A percentile compares a stretch with the other conserved stretches of the same genome.
These are phyloP conservation scores for Halcyon badia DNA, from an alignment of 2,797 vertebrate genomes.

Conservation along the genomic window DNA sequence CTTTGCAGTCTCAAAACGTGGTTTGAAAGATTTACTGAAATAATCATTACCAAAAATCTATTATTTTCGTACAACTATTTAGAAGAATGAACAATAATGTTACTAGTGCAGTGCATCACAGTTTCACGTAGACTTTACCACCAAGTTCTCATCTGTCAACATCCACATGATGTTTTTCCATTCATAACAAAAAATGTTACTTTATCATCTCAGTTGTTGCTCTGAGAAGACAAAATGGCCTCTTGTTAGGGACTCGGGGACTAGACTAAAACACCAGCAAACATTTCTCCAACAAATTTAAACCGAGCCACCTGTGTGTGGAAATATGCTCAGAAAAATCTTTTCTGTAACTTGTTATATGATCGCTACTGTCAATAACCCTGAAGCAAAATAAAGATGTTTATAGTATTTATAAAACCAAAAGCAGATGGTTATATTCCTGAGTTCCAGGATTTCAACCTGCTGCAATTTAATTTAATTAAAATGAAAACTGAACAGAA, in stretches of 20 bases:
- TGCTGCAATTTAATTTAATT: constrained; percentile 76
- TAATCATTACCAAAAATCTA: background rate
- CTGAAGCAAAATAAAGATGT: constrained; percentile 72
- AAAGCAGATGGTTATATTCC: constrained; percentile 72
- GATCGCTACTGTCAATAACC: constrained; percentile 69
- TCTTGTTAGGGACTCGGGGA: background rate
- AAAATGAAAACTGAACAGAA: constrained; percentile 75
- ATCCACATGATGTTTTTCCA: background rate
- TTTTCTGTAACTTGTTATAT: constrained; percentile 52
- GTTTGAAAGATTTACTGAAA: background rate
- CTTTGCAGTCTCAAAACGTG: background rate
- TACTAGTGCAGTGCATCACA: background rate
- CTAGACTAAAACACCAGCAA: background rate
- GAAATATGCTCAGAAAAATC: constrained; percentile 57
- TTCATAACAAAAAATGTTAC: background rate
- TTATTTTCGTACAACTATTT: constrained; percentile 2
- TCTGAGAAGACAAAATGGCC: background rate
- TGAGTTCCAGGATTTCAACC: constrained; percentile 70
- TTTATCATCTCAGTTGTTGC: background rate
- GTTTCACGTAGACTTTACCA: background rate
- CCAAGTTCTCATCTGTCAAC: background rate
- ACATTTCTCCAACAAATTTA: background rate
- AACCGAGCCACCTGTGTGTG: background rate
- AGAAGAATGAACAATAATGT: background rate
- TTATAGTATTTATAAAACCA: constrained; percentile 61